Evolutionary conservation across 2,113 vertebrate genomes (phyloP), one percentile per base, ranked within the genome.

Genomic region (Eublepharis macularius): DNA sequence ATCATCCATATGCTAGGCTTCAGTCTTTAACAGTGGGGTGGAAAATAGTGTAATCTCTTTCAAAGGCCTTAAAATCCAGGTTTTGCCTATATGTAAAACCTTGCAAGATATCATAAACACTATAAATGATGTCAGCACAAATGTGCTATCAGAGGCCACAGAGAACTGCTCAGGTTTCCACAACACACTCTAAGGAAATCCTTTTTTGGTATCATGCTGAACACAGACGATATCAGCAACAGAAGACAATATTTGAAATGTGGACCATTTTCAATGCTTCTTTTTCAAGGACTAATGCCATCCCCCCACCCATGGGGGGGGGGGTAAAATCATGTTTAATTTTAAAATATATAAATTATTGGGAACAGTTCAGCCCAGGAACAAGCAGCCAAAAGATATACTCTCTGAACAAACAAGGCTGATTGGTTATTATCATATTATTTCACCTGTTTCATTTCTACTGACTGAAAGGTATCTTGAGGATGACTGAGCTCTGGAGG

Each of bases 31-130:
- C 92, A 92, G 89, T 86, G 91, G 88, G 72, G 13, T 90, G 80
- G 66, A 90, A 90, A 91, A 85, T 13, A 76, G 43, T 88, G 88
- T 90, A 76, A 91, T 91, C 83, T 91, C 51, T 85, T 91, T 92
- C 66, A 90, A 75, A 81, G 43, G 82, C 36, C n/a, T 90, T 89
- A 80, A 92, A 89, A 91, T 79, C 82, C 73, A 57, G 17, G 17
- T 36, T 10, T 90, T 87, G 79, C 82, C 54, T 82, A 41, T 80
- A 89, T 82, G 83, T 88, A 86, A 65, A 89, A 17, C 7, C 76
- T 81, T 51, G 54, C 82, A 86, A 90, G 82, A 90, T 90, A 80
- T 91, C 90, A 90, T 74, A 51, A 90, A 94, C 63, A 92, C 34
- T 47, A 77, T 88, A 92, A 91, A 76, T 19, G 82, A 76, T 81